phyloP scores from a whole-genome alignment of 2,797 vertebrate species.

The Myotis vivesi region DNA sequence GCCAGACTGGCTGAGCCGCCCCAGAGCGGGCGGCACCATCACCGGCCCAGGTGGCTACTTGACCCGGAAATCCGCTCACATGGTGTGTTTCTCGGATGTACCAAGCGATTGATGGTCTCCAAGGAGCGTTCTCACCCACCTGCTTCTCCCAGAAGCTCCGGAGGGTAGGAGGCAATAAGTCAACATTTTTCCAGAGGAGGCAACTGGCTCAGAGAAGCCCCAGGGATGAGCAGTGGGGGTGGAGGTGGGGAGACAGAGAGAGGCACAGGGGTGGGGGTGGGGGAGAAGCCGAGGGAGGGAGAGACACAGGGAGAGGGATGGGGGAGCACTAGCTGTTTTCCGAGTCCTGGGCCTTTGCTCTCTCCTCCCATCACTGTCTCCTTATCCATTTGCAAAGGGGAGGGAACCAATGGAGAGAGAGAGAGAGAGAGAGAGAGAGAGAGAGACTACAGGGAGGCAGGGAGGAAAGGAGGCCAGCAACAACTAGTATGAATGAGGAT shows the following conservation, averaged over 20 bases:
- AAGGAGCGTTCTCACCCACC: neutral
- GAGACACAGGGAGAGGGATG: neutral
- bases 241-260: too few species aligned
- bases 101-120: neutral
- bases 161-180: neutral
- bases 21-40: neutral
- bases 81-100: neutral
- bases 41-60: neutral
- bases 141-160: neutral
- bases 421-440: too few species aligned
- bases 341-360: neutral
- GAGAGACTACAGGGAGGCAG: too few species aligned
- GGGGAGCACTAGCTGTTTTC: neutral
- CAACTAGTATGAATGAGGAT: neutral
- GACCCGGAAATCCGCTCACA: neutral
- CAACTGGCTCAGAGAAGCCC: neutral
- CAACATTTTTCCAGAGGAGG: neutral
- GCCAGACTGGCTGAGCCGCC: neutral
- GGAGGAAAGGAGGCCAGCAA: neutral
- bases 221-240: neutral
- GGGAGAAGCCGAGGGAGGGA: too few species aligned
- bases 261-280: neutral
- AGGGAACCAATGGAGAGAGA: neutral
- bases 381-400: neutral
- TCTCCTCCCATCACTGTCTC: neutral